Base-by-base conservation (phyloP, 2,113 vertebrate genomes). In the Lepus europaeus region DNA sequence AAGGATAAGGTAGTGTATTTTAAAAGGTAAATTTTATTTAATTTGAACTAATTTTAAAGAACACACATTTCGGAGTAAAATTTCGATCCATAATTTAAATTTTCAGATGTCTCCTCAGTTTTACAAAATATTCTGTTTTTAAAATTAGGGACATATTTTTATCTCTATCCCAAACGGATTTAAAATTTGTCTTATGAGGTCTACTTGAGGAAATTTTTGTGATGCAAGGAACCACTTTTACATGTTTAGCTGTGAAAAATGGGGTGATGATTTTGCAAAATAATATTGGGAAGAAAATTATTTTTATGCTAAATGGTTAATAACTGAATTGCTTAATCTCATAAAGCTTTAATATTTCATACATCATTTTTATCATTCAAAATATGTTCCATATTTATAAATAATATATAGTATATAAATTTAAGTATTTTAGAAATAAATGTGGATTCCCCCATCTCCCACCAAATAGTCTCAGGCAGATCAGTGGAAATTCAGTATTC, bases 371-470 rank as follows among this genome's bases (percentile, higher is more conserved):
- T 94, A 31, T 77, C n/a, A 85, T 87, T 2, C 1, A 87, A 94
- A 91, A 73, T 72, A 45, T 77, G 87, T 82, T 76, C 83, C 70
- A 39, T 91, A 59, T 80, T 82, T 39, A 36, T 22, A 51, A 91
- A 36, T 23, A 49, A 63, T 49, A 45, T 17, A 11, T 95, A 5
- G 12, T 86, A 11, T 80, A 93, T 83, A n/a, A 81, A 86, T 91
- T 90, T 92, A 94, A 77, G 29, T 92, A 39, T 39, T 92, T 79
- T 89, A 36, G 27, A 86, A 89, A 81, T 72, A 92, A 88, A 76
- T 87, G 9, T 82, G 84, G 68, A 79, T 45, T 45, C 45, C 45
- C 45, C 45, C 45, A 45, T 82, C 36, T 59, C 14, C 31, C 10
- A 7, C 19, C 16, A 45, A 16, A 73, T 79, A 86, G 19, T 69